phyloP scores from a whole-genome alignment of 2,888 invertebrate genomes.

The Pollenia labialis region DNA sequence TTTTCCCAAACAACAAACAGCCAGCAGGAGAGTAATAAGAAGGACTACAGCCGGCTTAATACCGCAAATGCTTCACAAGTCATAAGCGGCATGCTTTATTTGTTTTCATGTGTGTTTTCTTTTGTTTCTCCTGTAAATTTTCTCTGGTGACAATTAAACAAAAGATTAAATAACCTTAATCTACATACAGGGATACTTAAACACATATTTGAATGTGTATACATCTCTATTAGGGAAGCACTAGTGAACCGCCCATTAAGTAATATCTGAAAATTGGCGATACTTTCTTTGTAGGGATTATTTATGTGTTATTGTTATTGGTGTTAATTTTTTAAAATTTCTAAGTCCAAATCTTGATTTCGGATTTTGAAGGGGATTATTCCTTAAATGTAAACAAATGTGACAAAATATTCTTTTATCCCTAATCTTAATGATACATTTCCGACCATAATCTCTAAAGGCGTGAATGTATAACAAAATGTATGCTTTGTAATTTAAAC shows the following conservation, averaged over 20 bases:
- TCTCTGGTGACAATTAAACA: slow-evolving; percentile 66
- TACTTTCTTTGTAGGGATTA: background rate
- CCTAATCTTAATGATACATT: background rate
- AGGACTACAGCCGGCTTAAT: slow-evolving; percentile 49
- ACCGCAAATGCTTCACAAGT: slow-evolving; percentile 68
- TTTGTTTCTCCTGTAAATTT: background rate
- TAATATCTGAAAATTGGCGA: background rate
- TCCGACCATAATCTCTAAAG: background rate
- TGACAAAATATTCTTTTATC: background rate
- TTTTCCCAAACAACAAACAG: slow-evolving; percentile 17
- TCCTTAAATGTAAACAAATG: slow-evolving; percentile 8
- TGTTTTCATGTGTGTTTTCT: slow-evolving; percentile 14
- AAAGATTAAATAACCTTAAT: slow-evolving; percentile 66
- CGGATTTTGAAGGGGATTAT: background rate
- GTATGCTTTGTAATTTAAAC: background rate
- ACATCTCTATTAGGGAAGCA: slow-evolving; percentile 1
- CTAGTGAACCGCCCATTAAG: background rate
- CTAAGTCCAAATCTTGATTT: background rate
- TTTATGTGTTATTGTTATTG: slow-evolving; percentile 13
- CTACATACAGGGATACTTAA: slow-evolving; percentile 38
- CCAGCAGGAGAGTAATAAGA: slow-evolving; percentile 44
- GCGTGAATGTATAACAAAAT: slow-evolving; percentile 7
- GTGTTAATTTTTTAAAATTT: slow-evolving; percentile 12
- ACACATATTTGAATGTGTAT: background rate
- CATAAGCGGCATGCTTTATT: slow-evolving; percentile 53